phyloP scores from a whole-genome alignment of 2,113 vertebrate species.

The Phalacrocorax aristotelis region DNA sequence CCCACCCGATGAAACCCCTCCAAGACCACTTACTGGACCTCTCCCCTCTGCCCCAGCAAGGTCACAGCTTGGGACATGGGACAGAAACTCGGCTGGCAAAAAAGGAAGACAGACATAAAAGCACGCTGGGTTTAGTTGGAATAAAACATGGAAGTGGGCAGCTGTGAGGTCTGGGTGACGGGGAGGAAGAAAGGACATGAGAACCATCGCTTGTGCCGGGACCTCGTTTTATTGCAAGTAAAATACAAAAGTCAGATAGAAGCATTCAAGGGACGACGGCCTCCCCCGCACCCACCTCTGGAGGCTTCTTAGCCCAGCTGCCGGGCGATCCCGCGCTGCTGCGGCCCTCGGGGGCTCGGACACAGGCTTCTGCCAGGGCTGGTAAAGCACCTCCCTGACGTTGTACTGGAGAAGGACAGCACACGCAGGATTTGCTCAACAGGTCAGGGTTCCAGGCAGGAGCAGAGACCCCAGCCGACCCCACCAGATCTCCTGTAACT shows the following conservation, averaged over 20 bases:
- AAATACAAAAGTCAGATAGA: neutral
- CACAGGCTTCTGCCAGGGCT: neutral
- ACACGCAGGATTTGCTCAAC: too few species aligned
- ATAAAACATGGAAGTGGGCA: neutral
- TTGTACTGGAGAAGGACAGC: accelerated
- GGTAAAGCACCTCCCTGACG: neutral
- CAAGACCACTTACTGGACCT: accelerated
- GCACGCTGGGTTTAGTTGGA: neutral
- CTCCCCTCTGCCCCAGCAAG: too few species aligned
- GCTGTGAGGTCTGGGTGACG: neutral
- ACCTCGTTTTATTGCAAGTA: constrained; percentile 24
- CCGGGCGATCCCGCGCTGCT: neutral
- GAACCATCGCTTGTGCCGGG: neutral
- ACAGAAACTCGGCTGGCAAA: neutral
- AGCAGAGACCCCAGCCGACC: neutral
- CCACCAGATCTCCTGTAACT: neutral
- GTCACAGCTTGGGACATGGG: accelerated
- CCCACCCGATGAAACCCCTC: accelerated
- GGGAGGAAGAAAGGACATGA: neutral
- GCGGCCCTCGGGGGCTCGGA: neutral
- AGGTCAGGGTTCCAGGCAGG: neutral
- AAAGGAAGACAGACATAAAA: neutral
- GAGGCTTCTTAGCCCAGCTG: neutral
- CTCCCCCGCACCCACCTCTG: accelerated
- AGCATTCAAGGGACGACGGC: neutral